phyloP scores from a whole-genome alignment of 2,113 vertebrate genomes.

The Lagopus leucura region DNA sequence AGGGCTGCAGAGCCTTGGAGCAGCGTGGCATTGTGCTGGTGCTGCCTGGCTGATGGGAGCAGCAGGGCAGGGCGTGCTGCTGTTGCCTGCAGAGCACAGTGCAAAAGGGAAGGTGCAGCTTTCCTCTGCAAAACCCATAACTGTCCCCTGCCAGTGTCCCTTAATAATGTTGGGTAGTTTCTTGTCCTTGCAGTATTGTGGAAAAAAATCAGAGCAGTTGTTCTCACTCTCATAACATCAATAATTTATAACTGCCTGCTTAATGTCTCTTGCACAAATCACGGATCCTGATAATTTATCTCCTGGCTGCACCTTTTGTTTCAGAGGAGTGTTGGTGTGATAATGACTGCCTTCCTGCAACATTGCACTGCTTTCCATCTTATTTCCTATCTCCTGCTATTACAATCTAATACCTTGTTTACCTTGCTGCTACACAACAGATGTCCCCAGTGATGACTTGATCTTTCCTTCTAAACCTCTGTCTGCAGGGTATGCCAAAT shows the following conservation, averaged over 20 bases:
- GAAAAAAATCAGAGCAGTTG: background rate
- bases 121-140: background rate
- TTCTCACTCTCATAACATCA: background rate
- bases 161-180: background rate
- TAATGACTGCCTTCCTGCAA: background rate
- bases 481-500: background rate
- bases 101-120: background rate
- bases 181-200: background rate
- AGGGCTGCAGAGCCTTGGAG: no score
- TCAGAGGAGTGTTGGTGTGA: background rate
- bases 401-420: background rate
- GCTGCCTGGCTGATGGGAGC: background rate
- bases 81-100: background rate
- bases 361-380: background rate
- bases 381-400: background rate
- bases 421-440: background rate
- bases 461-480: background rate
- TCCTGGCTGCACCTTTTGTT: background rate
- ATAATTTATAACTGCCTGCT: background rate
- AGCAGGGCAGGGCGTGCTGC: background rate
- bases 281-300: background rate
- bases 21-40: rapidly evolving
- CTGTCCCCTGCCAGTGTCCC: background rate
- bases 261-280: background rate
- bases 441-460: background rate